Conservation (phyloP, 2,888 invertebrate genomes). For the Rotaria socialis region DNA sequence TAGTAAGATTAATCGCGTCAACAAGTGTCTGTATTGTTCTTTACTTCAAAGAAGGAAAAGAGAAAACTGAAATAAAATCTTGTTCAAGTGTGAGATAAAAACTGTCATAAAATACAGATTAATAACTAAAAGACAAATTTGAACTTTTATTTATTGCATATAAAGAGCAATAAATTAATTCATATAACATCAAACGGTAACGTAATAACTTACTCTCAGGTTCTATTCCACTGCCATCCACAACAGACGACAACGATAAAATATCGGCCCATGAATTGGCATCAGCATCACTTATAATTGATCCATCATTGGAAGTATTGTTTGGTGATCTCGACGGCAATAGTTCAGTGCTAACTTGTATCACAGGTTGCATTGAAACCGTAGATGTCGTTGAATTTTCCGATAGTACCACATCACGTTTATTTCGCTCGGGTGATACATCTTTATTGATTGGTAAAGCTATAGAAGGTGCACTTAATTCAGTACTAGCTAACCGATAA, state of each 20-base stretch:
- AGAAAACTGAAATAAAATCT: too few relatives aligned
- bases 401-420: background rate
- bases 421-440: background rate
- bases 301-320: background rate
- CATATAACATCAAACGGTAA: too few relatives aligned
- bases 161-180: too few relatives aligned
- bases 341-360: background rate
- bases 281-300: background rate
- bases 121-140: too few relatives aligned
- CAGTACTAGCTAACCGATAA: background rate
- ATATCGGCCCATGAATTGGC: background rate
- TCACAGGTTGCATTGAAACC: background rate
- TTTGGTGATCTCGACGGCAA: background rate
- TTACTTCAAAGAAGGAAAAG: too few relatives aligned
- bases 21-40: too few relatives aligned
- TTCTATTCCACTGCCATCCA: background rate
- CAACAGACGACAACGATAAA: background rate
- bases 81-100: too few relatives aligned
- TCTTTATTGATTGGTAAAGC: background rate
- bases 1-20: too few relatives aligned
- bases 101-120: too few relatives aligned
- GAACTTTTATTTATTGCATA: too few relatives aligned
- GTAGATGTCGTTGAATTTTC: background rate
- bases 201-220: too few relatives aligned
- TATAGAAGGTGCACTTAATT: background rate